Evolutionary conservation across 2,797 vertebrate species (phyloP), one percentile per base, ranked within the genome.

Genomic region (Urosaurus nigricauda): DNA sequence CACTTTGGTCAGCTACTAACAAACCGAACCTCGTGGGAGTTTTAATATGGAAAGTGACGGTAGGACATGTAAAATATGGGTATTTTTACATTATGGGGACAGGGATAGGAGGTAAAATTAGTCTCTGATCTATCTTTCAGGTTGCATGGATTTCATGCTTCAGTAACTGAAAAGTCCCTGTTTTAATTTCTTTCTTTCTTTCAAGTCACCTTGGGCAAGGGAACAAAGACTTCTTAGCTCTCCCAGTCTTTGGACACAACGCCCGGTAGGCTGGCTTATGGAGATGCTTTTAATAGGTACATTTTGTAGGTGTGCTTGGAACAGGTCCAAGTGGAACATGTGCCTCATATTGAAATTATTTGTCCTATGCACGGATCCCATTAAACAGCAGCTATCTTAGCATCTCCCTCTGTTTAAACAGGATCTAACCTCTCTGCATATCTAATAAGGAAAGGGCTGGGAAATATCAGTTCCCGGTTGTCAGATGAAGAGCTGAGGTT

Each of bases 251-350:
- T 37, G 65, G 68, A 84, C 56, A 73, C 43, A 73, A 53, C 21
- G 68, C 35, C 63, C 79, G 74, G 12, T 14, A 40, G 43, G 12
- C 53, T 65, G 53, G 26, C 56, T 87, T 84, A 32, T 19, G 24
- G 74, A 74, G n/a, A 65, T 21, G n/a, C 65, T 87, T 90, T 84
- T 65, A 63, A 90, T 56, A 87, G 80, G 53, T 56, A 79, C 21
- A 14, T 43, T 79, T 84, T 78, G 53, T 63, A 63, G 65, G 81
- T 29, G 53, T 84, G 75, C 68, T 73, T 87, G 81, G n/a, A 87
- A 71, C 32, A 19, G 63, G 29, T 17, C 51, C 37, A 77, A 32
- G 17, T 86, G 43, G 68, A 74, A 60, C 35, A 40, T 53, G 78
- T 65, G 53, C 24, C 56, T 77, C 65, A 4, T 58, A 73, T 79